These are phyloP conservation scores for Homarus gammarus DNA, from an alignment of 2,888 invertebrate genomes.

Conservation along the genomic window DNA sequence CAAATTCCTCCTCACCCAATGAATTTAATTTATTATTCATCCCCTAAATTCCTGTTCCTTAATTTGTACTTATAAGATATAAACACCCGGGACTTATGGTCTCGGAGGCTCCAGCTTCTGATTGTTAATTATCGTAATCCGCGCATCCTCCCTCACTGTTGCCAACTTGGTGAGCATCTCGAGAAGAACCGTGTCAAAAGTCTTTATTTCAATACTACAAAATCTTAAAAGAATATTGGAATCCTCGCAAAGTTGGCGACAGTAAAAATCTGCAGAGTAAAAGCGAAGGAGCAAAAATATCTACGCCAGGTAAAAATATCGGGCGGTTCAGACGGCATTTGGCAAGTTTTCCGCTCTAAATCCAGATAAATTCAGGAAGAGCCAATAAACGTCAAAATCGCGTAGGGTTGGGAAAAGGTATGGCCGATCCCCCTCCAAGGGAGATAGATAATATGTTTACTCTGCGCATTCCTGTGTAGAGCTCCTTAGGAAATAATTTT, in stretches of 20 bases:
- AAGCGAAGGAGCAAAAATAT: neutral
- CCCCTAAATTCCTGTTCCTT: neutral
- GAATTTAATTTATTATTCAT: neutral
- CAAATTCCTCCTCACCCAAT: no score
- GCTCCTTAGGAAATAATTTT: conserved; percentile 1
- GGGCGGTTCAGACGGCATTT: neutral
- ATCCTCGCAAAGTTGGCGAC: neutral
- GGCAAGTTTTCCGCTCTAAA: neutral
- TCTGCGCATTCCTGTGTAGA: conserved; percentile 1
- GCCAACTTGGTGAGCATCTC: neutral
- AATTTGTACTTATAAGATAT: neutral
- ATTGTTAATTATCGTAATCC: neutral
- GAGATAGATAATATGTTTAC: neutral
- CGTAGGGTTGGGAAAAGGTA: conserved; percentile 8
- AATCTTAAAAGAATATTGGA: neutral
- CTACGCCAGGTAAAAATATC: conserved; percentile 1
- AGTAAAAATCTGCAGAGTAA: neutral
- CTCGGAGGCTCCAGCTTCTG: neutral
- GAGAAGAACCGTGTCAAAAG: neutral
- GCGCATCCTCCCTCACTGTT: neutral
- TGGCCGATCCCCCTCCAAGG: neutral
- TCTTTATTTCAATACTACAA: neutral
- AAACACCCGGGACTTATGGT: neutral
- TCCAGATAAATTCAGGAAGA: neutral
- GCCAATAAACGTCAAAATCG: conserved; percentile 5